A percentile compares a stretch with the other conserved stretches of the same genome.
Conservation (phyloP, 1,140 invertebrate species). For the Brachionus asplanchnoidis region DNA sequence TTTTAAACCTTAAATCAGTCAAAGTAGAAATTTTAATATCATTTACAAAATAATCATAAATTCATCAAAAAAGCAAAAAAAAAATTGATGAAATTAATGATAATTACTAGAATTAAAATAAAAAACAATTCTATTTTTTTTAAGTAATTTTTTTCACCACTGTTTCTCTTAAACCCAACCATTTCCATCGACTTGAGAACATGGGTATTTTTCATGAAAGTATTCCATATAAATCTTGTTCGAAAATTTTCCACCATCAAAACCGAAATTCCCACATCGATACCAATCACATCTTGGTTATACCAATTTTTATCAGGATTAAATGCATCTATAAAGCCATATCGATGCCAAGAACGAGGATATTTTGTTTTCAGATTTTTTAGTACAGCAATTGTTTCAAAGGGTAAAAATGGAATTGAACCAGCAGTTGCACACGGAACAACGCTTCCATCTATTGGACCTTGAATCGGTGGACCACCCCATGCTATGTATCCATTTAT, state of each 20-base stretch:
- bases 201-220: not conserved
- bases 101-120: not conserved
- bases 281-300: not conserved
- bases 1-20: too few relatives aligned
- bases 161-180: not conserved
- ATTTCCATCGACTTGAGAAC: not conserved
- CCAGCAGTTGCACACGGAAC: not conserved
- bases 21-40: too few relatives aligned
- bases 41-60: too few relatives aligned
- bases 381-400: not conserved
- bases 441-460: not conserved
- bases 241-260: not conserved
- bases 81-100: not conserved
- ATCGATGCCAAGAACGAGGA: not conserved
- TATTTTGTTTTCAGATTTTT: not conserved
- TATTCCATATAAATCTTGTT: not conserved
- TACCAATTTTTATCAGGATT: not conserved
- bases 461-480: slow-evolving; percentile 9
- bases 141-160: not conserved
- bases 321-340: slow-evolving; percentile 15
- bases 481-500: not conserved
- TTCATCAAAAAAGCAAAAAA: too few relatives aligned
- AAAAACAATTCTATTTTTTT: not conserved
- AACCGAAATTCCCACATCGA: not conserved
- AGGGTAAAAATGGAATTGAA: not conserved